Percentiles rank a stretch among this genome's conserved stretches.
phyloP scores from a whole-genome alignment of 2,797 vertebrate genomes.

The Pantherophis vulpinus region DNA sequence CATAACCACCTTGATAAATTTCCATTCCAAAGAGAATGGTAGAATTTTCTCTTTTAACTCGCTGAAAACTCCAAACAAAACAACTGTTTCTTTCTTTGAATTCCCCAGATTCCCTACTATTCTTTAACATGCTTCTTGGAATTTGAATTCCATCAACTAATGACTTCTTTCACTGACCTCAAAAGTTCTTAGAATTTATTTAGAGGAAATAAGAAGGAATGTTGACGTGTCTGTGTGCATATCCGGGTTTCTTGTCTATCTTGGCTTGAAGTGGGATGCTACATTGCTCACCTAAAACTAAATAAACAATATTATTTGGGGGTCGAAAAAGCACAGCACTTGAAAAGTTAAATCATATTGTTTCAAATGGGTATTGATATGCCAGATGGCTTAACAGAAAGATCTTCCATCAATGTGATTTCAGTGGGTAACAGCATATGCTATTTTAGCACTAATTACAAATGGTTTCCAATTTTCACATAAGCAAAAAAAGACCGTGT shows the following conservation, averaged over 20 bases:
- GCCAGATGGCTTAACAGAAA: not conserved
- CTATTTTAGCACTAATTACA: not conserved
- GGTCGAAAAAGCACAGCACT: not conserved
- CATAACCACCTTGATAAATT: not conserved
- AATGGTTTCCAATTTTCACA: not conserved
- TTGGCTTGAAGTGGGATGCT: not conserved
- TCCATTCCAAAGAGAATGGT: conserved; percentile 6
- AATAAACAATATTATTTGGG: not conserved
- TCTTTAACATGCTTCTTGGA: conserved; percentile 5
- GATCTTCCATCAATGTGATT: not conserved
- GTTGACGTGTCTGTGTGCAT: not conserved
- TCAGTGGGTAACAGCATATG: not conserved
- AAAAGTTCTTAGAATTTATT: not conserved
- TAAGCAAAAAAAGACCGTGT: not conserved
- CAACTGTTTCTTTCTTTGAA: not conserved
- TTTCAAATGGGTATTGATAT: not conserved
- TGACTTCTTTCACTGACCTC: not conserved
- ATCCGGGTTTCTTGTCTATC: not conserved
- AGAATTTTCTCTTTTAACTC: not conserved
- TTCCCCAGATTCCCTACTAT: not conserved
- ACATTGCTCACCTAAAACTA: not conserved
- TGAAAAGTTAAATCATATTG: not conserved
- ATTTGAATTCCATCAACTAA: not conserved
- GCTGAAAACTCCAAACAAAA: not conserved
- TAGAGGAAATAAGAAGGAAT: conserved; percentile 4